Percentiles rank a stretch among this genome's conserved stretches.
Evolutionary conservation across 1,140 invertebrate species (phyloP).

Genomic region (Calosoma granatense): DNA sequence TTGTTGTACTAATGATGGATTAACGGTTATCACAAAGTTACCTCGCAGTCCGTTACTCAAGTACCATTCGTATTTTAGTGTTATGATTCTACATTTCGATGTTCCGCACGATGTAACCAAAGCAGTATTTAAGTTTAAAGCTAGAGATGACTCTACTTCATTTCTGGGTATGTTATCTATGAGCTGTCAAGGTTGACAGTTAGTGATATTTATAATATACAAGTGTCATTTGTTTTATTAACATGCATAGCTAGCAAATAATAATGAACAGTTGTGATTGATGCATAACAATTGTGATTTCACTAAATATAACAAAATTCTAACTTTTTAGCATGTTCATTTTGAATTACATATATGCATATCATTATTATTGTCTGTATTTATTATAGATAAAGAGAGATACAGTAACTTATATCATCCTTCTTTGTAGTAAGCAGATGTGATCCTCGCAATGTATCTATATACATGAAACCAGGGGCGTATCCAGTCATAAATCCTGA

Average conservation of each 20-base stretch:
- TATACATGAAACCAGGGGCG: conserved; percentile 61
- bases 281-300: too few species aligned
- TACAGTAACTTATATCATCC: too few species aligned
- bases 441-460: conserved; percentile 43
- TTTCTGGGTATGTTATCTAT: background rate
- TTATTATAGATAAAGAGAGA: too few species aligned
- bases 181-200: too few species aligned
- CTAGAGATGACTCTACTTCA: conserved; percentile 11
- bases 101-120: conserved; percentile 26
- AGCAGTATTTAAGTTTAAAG: conserved; percentile 32
- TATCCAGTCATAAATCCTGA: conserved; percentile 68
- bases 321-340: too few species aligned
- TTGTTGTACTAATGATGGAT: background rate
- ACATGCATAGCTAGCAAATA: too few species aligned
- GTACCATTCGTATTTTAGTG: conserved; percentile 14
- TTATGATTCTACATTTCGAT: conserved; percentile 32
- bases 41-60: background rate
- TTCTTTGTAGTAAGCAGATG: conserved; percentile 44
- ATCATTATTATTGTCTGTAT: too few species aligned
- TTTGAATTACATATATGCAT: too few species aligned
- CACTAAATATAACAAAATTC: too few species aligned
- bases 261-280: too few species aligned
- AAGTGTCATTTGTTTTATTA: too few species aligned
- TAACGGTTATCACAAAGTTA: background rate
- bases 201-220: too few species aligned